Evolutionary conservation across 2,113 vertebrate species (phyloP), one percentile per base, ranked within the genome.

Genomic region (Scytalopus superciliaris): DNA sequence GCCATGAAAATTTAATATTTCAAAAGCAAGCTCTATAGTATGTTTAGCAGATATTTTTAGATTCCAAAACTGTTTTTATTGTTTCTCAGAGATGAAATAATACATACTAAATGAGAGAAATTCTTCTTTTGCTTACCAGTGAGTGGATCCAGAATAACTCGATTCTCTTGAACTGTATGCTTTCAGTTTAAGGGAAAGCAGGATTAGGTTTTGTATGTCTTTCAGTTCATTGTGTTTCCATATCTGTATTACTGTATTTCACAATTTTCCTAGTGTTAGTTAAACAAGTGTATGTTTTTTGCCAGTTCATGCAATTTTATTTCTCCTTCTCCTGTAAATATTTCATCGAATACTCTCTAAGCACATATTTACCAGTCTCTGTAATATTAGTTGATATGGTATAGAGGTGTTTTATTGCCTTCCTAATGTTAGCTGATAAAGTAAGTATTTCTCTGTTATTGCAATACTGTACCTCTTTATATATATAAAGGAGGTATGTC

Each of bases 351-450:
- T 75, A 68, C 57, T 92, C 87, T 95, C 87, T 89, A 75, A 96
- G 37, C 81, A 84, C 73, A 22, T 94, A 94, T 94, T 93, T 94
- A 87, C 93, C 76, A 31, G 42, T 37, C 31, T 87, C 80, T 68
- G 60, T 91, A 92, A 96, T 91, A 81, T 91, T 81, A 72, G 73
- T 84, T 87, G 94, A 84, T 87, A 75, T 3, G 13, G 57, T 94
- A 85, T 80, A 94, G 88, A 92, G 63, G 19, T 89, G 84, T 90
- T 97, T 97, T 95, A 95, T 91, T 87, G 93, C 79, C 77, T 95
- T 89, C 86, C 39, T 94, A 94, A 94, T 96, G 93, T 89, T 91
- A 78, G 86, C 52, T 96, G 95, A 91, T 95, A 91, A 84, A 89
- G 91, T 84, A 87, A 95, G 82, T 84, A 84, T 95, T 96, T 95